These are phyloP conservation scores for Leucopsar rothschildi DNA, from an alignment of 2,113 vertebrate genomes.

Conservation along the genomic window DNA sequence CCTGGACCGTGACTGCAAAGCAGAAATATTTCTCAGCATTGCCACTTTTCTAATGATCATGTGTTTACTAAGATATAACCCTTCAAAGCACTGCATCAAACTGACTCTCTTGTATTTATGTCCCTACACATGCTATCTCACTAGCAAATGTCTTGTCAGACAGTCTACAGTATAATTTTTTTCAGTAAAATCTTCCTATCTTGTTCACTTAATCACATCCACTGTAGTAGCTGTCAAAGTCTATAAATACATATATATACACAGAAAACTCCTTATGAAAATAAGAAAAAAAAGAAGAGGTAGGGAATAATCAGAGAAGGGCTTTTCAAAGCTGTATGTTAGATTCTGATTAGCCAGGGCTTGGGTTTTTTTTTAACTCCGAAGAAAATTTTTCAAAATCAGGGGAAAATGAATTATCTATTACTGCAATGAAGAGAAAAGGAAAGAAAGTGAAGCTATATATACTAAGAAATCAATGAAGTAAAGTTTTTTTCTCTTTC, in stretches of 20 bases:
- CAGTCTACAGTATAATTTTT: neutral
- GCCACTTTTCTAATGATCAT: neutral
- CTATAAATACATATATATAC: neutral
- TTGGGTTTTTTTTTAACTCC: neutral
- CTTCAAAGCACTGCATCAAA: neutral
- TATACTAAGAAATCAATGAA: neutral
- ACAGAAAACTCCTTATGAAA: neutral
- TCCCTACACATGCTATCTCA: neutral
- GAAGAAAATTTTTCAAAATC: neutral
- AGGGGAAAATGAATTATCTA: neutral
- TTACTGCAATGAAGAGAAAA: neutral
- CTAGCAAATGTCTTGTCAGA: neutral
- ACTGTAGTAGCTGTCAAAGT: neutral
- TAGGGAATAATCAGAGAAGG: neutral
- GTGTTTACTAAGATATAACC: neutral
- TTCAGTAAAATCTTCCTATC: neutral
- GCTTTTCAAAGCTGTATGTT: neutral
- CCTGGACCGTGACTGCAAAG: slow-evolving; percentile 34
- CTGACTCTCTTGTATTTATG: neutral
- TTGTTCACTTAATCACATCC: neutral
- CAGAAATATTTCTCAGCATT: neutral
- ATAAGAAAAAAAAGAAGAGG: neutral
- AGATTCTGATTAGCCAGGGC: neutral
- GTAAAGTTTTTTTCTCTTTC: neutral
- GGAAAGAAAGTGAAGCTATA: neutral